A percentile compares a stretch with the other conserved stretches of the same genome.
phyloP scores from a whole-genome alignment of 2,797 vertebrate genomes.

The Syndactyla subalaris region DNA sequence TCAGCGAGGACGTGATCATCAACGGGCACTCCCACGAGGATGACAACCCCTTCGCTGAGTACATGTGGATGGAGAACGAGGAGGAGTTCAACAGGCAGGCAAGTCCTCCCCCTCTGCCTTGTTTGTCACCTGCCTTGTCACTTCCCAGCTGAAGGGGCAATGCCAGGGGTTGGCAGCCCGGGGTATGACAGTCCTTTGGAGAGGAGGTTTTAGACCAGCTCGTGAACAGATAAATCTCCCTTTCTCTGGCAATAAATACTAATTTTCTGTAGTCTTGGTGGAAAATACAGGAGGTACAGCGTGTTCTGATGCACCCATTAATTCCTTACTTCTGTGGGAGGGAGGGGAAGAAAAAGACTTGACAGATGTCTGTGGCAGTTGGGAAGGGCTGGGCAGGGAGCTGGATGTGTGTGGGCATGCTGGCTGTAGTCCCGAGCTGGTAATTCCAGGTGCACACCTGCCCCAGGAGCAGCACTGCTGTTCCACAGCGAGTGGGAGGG shows the following conservation, averaged over 20 bases:
- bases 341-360: fast-evolving
- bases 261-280: not conserved
- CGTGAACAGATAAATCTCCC: not conserved
- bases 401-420: not conserved
- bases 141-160: not conserved
- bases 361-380: not conserved
- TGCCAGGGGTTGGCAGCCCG: not conserved
- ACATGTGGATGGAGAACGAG: slow-evolving; percentile 96
- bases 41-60: slow-evolving; percentile 91
- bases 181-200: fast-evolving
- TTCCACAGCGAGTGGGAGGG: not conserved
- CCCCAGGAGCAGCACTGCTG: not conserved
- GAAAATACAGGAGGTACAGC: not conserved
- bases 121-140: too few relatives aligned
- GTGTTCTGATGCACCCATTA: not conserved
- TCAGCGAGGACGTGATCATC: slow-evolving; percentile 83
- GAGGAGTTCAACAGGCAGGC: slow-evolving; percentile 94
- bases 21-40: slow-evolving; percentile 83
- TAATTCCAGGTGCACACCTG: not conserved
- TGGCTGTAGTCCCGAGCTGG: not conserved
- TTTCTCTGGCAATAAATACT: not conserved
- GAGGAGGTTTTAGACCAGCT: not conserved
- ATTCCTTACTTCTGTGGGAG: not conserved
- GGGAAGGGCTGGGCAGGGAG: not conserved
- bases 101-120: not conserved